Conservation (phyloP, 2,888 invertebrate species). For the Pandemis heparana region DNA sequence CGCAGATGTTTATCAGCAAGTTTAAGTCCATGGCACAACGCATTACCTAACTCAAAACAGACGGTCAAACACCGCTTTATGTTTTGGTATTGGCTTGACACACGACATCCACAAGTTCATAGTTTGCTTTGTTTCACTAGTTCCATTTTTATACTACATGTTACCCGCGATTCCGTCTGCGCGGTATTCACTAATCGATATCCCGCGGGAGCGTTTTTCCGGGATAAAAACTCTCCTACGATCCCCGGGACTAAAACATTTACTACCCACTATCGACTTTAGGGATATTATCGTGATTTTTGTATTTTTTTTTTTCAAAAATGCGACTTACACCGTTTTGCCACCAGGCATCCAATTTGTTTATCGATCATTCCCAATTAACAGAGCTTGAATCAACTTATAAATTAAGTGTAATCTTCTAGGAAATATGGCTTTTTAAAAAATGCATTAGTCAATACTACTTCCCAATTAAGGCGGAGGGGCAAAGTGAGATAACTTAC, state of each 20-base stretch:
- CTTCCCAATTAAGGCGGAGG: constrained; percentile 61
- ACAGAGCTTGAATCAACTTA: constrained; percentile 23
- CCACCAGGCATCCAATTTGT: background rate
- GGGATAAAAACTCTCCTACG: no score
- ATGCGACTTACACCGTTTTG: background rate
- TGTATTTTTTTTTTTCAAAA: background rate
- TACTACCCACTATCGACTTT: no score
- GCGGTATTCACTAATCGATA: no score
- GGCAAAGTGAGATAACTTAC: constrained; percentile 65
- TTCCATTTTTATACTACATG: background rate
- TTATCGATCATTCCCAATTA: constrained; percentile 27
- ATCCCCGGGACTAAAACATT: no score
- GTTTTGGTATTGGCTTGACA: background rate
- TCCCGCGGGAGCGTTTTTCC: no score
- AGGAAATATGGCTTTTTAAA: constrained; percentile 61
- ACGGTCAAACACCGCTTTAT: background rate
- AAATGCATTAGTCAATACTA: constrained; percentile 69
- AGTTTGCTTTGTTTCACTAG: background rate
- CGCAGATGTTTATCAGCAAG: background rate
- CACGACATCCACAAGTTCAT: background rate
- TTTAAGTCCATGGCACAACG: background rate
- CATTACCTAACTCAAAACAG: background rate
- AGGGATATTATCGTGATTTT: no score
- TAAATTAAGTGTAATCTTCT: constrained; percentile 34
- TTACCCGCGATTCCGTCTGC: no score